Conservation (phyloP, 2,113 vertebrate genomes). For the Polyodon spathula region DNA sequence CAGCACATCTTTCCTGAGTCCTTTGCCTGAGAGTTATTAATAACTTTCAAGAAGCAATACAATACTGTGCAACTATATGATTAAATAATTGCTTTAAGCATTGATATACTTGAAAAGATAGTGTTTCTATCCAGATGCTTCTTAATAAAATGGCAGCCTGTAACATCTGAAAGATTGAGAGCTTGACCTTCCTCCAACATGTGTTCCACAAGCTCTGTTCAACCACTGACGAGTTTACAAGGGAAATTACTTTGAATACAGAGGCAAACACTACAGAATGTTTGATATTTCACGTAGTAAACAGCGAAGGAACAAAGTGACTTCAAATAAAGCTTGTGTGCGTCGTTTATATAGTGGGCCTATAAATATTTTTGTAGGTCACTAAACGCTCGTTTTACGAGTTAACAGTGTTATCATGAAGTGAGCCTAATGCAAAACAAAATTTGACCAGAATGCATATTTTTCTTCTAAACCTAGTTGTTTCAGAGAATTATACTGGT, state of each 20-base stretch:
- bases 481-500: too few relatives aligned
- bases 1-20: conserved; percentile 33
- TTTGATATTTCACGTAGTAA: background rate
- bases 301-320: too few relatives aligned
- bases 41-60: conserved; percentile 14
- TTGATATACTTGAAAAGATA: too few relatives aligned
- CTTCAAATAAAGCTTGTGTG: too few relatives aligned
- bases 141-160: conserved; percentile 9
- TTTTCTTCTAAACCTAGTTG: too few relatives aligned
- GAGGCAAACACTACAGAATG: conserved; percentile 6
- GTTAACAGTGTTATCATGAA: too few relatives aligned
- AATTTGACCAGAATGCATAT: too few relatives aligned
- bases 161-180: background rate
- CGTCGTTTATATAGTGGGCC: too few relatives aligned
- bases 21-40: conserved; percentile 42
- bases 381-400: too few relatives aligned
- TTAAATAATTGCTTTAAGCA: conserved; percentile 26
- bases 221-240: conserved; percentile 27
- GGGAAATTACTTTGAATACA: conserved; percentile 13
- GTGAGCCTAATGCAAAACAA: too few relatives aligned
- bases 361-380: too few relatives aligned
- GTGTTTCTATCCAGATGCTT: background rate
- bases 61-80: conserved; percentile 42
- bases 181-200: conserved; percentile 16
- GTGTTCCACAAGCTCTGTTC: conserved; percentile 17